Conservation (phyloP, 1,140 invertebrate genomes). For the Euwallacea fornicatus region DNA sequence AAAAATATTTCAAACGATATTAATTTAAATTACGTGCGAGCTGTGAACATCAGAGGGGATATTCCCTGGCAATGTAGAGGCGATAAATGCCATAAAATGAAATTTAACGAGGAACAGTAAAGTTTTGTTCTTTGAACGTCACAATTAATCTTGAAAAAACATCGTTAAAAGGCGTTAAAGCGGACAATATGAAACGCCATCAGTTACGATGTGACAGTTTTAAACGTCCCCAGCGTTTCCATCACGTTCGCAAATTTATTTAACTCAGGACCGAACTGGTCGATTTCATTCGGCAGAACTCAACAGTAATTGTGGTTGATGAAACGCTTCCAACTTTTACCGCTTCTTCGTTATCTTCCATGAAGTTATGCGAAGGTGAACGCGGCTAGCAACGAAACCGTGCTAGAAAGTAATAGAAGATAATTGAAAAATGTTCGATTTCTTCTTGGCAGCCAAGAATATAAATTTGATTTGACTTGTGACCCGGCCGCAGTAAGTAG, state of each 20-base stretch:
- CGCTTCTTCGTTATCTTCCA: neutral
- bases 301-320: neutral
- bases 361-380: neutral
- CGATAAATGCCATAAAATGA: too few relatives aligned
- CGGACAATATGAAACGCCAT: neutral
- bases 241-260: too few relatives aligned
- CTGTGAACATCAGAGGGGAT: too few relatives aligned
- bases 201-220: neutral
- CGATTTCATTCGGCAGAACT: too few relatives aligned
- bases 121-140: neutral
- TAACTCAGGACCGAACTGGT: too few relatives aligned
- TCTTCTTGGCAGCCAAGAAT: conserved; percentile 22
- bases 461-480: conserved; percentile 40
- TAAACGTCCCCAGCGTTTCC: neutral
- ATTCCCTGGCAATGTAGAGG: too few relatives aligned
- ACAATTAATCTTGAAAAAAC: neutral
- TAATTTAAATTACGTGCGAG: too few relatives aligned
- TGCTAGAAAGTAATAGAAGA: conserved; percentile 27
- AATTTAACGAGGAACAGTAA: too few relatives aligned
- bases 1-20: neutral
- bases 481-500: conserved; percentile 29
- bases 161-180: neutral
- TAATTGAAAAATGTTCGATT: conserved; percentile 31
- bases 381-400: neutral
- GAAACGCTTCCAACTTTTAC: conserved; percentile 6